Evolutionary conservation across 2,888 invertebrate genomes (phyloP).

Genomic region (Euspilapteryx auroguttella): DNA sequence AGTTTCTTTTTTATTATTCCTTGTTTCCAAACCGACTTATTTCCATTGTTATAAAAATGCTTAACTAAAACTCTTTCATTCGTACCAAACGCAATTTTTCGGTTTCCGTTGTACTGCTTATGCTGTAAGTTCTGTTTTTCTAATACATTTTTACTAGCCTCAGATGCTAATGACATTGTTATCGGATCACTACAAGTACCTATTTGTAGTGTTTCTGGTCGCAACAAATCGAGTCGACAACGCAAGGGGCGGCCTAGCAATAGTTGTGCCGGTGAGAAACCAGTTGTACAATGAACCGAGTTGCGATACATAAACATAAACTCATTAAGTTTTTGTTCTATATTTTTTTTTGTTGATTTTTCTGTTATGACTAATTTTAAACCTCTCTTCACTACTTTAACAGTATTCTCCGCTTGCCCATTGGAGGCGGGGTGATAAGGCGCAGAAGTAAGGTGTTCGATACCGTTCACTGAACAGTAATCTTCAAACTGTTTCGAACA

Average conservation of each 20-base stretch:
- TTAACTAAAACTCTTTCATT: constrained; percentile 5
- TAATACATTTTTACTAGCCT: constrained; percentile 4
- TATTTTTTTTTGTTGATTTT: background rate
- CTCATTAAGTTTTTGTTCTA: constrained; percentile 6
- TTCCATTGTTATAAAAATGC: constrained; percentile 6
- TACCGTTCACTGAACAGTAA: constrained; percentile 7
- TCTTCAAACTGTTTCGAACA: constrained; percentile 4
- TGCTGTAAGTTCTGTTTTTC: constrained; percentile 5
- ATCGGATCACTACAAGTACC: no score
- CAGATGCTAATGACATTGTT: background rate
- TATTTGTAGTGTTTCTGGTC: background rate
- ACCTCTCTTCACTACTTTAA: constrained; percentile 9
- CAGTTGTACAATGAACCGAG: constrained; percentile 7
- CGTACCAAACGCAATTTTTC: no score
- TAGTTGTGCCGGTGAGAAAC: constrained; percentile 8
- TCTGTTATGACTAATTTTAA: constrained; percentile 6
- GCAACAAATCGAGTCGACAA: constrained; percentile 7
- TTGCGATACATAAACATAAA: constrained; percentile 8
- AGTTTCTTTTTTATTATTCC: constrained; percentile 2
- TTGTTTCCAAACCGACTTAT: constrained; percentile 4
- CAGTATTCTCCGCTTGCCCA: constrained; percentile 9
- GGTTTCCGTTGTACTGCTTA: constrained; percentile 4
- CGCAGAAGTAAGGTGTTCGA: constrained; percentile 7
- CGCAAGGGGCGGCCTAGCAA: constrained; percentile 7
- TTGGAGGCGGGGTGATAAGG: constrained; percentile 9